These are phyloP conservation scores for Piscicola geometra DNA, from an alignment of 2,888 invertebrate genomes.

Conservation along the genomic window DNA sequence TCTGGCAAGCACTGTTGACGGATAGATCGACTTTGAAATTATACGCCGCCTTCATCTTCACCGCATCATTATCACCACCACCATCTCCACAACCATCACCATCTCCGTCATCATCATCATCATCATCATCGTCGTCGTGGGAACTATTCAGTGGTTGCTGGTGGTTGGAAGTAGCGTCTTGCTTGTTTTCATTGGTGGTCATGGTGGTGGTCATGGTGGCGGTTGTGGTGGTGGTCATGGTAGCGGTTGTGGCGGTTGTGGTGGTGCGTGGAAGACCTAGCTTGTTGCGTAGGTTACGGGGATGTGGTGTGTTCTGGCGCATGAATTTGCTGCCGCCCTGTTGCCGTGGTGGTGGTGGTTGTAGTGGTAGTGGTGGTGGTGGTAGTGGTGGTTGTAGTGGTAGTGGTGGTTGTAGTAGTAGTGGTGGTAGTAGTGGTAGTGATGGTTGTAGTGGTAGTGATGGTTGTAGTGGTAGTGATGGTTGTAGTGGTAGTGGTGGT, in stretches of 20 bases:
- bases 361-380: not conserved
- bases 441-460: not conserved
- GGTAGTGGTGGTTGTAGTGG: not conserved
- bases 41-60: too few species aligned
- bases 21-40: not conserved
- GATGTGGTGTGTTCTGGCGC: conserved; percentile 97
- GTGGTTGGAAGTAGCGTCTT: not conserved
- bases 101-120: conserved; percentile 6
- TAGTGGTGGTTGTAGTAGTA: not conserved
- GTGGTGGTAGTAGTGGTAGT: not conserved
- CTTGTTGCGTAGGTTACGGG: conserved; percentile 74
- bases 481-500: too few species aligned
- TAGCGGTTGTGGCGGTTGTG: not conserved
- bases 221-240: too few species aligned
- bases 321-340: not conserved
- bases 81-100: not conserved
- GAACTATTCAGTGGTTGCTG: not conserved
- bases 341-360: not conserved
- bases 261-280: not conserved
- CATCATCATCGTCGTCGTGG: not conserved
- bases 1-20: too few species aligned
- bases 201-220: too few species aligned
- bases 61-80: not conserved
- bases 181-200: not conserved
- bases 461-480: too few species aligned